A percentile compares a stretch with the other conserved stretches of the same genome.
Evolutionary conservation across 2,888 invertebrate species (phyloP).

Genomic region (Dasysyrphus tricinctus): DNA sequence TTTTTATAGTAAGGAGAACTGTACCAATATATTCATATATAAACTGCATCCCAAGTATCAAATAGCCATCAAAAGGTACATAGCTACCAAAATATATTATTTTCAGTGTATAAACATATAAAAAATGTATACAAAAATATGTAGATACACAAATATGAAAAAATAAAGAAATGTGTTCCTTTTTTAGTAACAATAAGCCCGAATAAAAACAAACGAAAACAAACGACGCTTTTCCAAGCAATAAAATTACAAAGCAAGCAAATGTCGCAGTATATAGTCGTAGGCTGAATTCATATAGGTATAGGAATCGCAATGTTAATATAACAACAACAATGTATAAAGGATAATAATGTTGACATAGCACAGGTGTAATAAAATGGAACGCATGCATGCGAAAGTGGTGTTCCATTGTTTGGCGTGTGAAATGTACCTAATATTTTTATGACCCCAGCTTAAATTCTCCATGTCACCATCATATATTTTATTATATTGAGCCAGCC

Average conservation of each 20-base stretch:
- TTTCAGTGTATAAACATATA: constrained; percentile 9
- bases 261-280: constrained; percentile 40
- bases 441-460: constrained; percentile 49
- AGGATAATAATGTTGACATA: constrained; percentile 74
- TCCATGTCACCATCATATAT: constrained; percentile 42
- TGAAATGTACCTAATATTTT: constrained; percentile 69
- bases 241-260: constrained; percentile 73
- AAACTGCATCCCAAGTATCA: no score
- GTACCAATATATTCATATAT: no score
- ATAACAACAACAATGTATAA: constrained; percentile 54
- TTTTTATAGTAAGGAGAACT: no score
- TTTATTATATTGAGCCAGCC: constrained; percentile 47
- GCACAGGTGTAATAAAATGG: constrained; percentile 73
- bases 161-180: constrained; percentile 65
- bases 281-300: constrained; percentile 24
- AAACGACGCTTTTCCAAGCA: constrained; percentile 72
- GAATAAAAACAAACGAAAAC: constrained; percentile 69
- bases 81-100: no score
- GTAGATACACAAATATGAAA: not conserved
- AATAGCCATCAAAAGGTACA: not conserved
- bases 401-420: constrained; percentile 68
- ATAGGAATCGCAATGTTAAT: constrained; percentile 11
- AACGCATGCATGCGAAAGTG: constrained; percentile 72
- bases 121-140: not conserved
- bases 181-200: constrained; percentile 56